Evolutionary conservation across 1,140 invertebrate genomes (phyloP), one percentile per base, ranked within the genome.

Genomic region (Diachasma alloeum): DNA sequence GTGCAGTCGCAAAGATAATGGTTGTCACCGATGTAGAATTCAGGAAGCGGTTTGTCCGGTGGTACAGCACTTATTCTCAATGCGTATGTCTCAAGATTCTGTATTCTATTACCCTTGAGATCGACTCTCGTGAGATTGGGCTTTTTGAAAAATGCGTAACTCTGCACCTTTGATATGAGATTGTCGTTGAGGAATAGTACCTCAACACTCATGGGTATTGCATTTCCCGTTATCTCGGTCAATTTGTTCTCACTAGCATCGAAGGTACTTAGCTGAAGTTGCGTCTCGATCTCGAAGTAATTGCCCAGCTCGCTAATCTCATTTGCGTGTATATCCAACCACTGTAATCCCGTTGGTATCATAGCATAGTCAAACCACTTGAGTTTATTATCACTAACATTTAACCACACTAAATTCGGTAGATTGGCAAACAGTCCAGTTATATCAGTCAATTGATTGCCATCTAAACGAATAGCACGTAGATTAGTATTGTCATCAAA

Each of bases 91-190:
- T 96, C 96, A 53, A 98, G 86, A 80, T 93, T 95, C 63, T 93
- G 93, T 82, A 98, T 94, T 83, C 94, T 93, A 86, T 98, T 98
- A 53, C 94, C 94, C 80, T 94, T 94, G 46, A 98, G 88, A 87
- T 97, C 96, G 0, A 97, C 96, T 68, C 94, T 90, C 0, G 95
- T 97, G 68, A 97, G 87, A 87, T 97, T 97, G 1, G 95, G 95
- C 86, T 97, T 98, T 84, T 96, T 96, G 88, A 97, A 95, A 87
- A 97, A 97, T n/a, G 96, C 95, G 81, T 97, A 97, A 0, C 96
- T 96, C 82, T 96, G 95, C 67, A 98, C 95, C 89, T 94, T 96
- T 24, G 92, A 92, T 78, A 98, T 97, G 46, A 93, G 89, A 90
- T 98, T 98, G 85, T 97, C 94, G 83, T 95, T 96, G 31, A 97